Percentiles rank a stretch among this genome's conserved stretches.
Conservation (phyloP, 2,113 vertebrate species). For the Macquaria ambigua region DNA sequence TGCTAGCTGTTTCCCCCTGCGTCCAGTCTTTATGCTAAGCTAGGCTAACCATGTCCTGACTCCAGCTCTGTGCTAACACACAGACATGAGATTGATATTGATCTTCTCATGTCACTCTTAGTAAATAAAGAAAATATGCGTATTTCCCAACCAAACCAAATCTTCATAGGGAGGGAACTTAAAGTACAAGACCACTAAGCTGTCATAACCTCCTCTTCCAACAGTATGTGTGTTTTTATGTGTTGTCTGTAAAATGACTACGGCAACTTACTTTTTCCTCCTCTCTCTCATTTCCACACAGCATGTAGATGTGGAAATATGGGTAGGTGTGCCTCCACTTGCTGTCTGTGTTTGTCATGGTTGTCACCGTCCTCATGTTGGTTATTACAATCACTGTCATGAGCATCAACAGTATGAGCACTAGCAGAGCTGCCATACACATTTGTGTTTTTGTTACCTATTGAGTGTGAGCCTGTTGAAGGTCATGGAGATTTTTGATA, state of each 20-base stretch:
- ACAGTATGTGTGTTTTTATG: slow-evolving; percentile 29
- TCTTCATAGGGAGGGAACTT: not conserved
- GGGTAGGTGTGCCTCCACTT: slow-evolving; percentile 57
- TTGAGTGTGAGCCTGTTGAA: not conserved
- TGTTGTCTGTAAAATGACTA: slow-evolving; percentile 32
- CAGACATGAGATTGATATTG: too few species aligned
- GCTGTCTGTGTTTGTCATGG: slow-evolving; percentile 33
- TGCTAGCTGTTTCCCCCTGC: too few species aligned
- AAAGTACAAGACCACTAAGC: not conserved
- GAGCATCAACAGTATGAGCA: not conserved
- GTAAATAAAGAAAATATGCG: too few species aligned
- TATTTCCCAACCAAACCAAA: not conserved
- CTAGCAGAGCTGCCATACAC: not conserved
- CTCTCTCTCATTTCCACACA: slow-evolving; percentile 65
- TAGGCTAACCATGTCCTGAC: not conserved
- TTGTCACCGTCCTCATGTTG: slow-evolving; percentile 13
- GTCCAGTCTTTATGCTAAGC: not conserved
- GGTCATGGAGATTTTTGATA: not conserved
- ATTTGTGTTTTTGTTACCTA: not conserved
- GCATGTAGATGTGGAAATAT: slow-evolving; percentile 73
- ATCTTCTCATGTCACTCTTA: too few species aligned
- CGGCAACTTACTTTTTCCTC: slow-evolving; percentile 48
- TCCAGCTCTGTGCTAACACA: too few species aligned
- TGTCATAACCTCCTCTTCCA: slow-evolving; percentile 35
- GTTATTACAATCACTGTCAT: slow-evolving; percentile 20